These are phyloP conservation scores for Odontothrips loti DNA, from an alignment of 2,888 invertebrate genomes.

Conservation along the genomic window DNA sequence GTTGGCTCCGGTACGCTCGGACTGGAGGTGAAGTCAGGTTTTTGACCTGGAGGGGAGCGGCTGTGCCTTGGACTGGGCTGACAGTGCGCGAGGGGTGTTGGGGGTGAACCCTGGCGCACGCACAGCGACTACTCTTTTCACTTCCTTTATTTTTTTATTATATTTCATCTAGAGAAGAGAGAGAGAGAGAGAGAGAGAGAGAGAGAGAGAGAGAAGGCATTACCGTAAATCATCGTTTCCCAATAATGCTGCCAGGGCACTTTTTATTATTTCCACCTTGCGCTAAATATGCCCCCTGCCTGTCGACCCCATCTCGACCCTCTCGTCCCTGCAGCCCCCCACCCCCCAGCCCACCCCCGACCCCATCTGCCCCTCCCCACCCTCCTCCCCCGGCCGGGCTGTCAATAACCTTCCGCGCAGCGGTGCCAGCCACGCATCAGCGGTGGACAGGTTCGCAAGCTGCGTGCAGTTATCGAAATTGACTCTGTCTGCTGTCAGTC, in stretches of 20 bases:
- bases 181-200: neutral
- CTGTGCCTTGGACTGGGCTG: no score
- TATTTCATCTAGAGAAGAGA: neutral
- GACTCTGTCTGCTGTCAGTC: no score
- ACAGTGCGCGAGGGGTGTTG: no score
- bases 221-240: constrained; percentile 60
- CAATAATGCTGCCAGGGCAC: constrained; percentile 52
- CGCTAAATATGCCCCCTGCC: constrained; percentile 34
- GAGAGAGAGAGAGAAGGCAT: constrained; percentile 48
- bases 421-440: no score
- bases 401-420: neutral
- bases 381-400: neutral
- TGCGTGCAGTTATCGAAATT: no score
- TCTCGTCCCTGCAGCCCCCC: neutral
- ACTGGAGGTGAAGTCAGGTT: no score
- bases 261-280: constrained; percentile 38
- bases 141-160: constrained; percentile 28
- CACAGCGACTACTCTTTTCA: constrained; percentile 18
- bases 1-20: no score
- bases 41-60: no score
- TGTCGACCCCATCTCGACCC: neutral
- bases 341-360: neutral
- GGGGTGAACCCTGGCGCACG: no score
- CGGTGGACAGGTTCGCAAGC: no score
- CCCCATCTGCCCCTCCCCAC: neutral